A percentile compares a stretch with the other conserved stretches of the same genome.
Evolutionary conservation across 1,140 invertebrate species (phyloP).

Genomic region (Drosophila tristis): DNA sequence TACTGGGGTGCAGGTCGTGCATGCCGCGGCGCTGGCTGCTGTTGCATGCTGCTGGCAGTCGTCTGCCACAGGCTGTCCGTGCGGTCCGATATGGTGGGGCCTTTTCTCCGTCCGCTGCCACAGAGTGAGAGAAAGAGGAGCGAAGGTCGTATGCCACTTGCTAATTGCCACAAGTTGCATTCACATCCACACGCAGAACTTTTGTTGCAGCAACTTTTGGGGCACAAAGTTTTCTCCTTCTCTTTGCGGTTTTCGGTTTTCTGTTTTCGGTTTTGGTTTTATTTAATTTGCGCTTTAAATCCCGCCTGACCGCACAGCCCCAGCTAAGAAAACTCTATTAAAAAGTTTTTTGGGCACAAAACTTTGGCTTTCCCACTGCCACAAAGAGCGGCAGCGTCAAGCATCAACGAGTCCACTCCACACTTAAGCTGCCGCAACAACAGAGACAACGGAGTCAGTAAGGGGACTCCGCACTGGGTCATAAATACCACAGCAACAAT

Average conservation of each 20-base stretch:
- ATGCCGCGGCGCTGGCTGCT: slow-evolving; percentile 49
- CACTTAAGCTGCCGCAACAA: slow-evolving; percentile 57
- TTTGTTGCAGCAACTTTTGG: slow-evolving; percentile 9
- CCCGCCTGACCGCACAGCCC: slow-evolving; percentile 18
- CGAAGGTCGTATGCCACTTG: slow-evolving; percentile 19
- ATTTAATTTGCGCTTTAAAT: slow-evolving; percentile 70
- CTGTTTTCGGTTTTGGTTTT: slow-evolving; percentile 33
- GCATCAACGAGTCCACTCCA: slow-evolving; percentile 5
- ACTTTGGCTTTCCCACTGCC: slow-evolving; percentile 9
- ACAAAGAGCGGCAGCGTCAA: background rate
- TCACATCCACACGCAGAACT: slow-evolving; percentile 25
- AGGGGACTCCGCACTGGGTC: no score
- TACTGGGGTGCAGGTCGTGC: slow-evolving; percentile 53
- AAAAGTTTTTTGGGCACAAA: slow-evolving; percentile 58
- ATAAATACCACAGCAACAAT: slow-evolving; percentile 35
- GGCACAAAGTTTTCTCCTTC: slow-evolving; percentile 7
- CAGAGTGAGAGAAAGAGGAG: background rate
- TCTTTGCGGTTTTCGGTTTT: no score
- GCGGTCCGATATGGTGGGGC: slow-evolving; percentile 77
- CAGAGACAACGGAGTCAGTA: slow-evolving; percentile 29
- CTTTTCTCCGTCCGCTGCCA: slow-evolving; percentile 22
- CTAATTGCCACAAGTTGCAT: slow-evolving; percentile 60
- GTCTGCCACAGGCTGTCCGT: slow-evolving; percentile 81
- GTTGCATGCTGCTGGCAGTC: slow-evolving; percentile 73
- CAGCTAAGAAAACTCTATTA: slow-evolving; percentile 53